Base-by-base conservation (phyloP, 2,888 invertebrate species). In the Apodemia zela region DNA sequence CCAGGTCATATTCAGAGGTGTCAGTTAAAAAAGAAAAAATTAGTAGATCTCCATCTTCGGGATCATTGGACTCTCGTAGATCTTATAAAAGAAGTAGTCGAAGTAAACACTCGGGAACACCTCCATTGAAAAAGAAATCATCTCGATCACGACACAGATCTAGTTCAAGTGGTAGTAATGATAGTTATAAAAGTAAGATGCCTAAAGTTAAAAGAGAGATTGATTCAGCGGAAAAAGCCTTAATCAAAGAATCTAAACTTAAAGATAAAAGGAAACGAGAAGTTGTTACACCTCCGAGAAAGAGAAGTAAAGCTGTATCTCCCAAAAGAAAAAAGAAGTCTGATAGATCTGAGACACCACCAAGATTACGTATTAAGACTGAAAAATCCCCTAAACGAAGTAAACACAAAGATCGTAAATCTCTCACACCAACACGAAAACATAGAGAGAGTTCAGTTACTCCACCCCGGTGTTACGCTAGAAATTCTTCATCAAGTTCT, bases 391-490 rank as follows among this genome's bases (percentile, higher is more conserved):
- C 79, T 3, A 81, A 73, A 68, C 77, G 72, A 57, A 79, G 76
- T 65, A 82, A 83, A 68, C 73, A 74, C 51, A 78, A 79, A 65
- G 77, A 79, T 29, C 74, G 73, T 29, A 76, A 75, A 64, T 73
- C 77, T 57, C 73, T 75, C 2, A 74, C 78, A 1, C 73, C 79
- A 18, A 72, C 76, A n/a, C 78, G 76, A 64, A 86, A 80, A 66
- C 70, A 64, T 10, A 78, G 80, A 70, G 84, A 89, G 11, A 81
- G 78, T 70, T 87, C 87, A 0, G 69, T 89, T 59, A 89, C 90
- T 8, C 89, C 90, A 13, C 89, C 90, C 0, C 86, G 85, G 67
- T 81, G 85, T 69, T 90, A 91, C 65, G 84, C 84, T 3, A 75
- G 85, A 66, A 80, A 74, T 66, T 72, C 71, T n/a, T 83, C 84